phyloP scores from a whole-genome alignment of 1,140 invertebrate genomes.

The Potamilus streckersoni region DNA sequence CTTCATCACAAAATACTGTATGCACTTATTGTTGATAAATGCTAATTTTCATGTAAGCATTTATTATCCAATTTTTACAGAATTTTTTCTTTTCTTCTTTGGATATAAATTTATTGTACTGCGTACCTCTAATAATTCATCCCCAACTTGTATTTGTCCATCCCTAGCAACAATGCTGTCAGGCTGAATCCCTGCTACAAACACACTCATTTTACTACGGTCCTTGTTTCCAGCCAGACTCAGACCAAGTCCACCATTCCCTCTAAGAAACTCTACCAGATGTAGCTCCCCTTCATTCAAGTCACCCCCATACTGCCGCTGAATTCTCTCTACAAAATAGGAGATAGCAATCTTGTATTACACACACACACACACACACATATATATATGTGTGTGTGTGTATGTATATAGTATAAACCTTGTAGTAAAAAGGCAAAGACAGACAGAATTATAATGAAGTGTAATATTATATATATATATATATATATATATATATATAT shows the following conservation, averaged over 20 bases:
- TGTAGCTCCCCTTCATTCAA: slow-evolving; percentile 75
- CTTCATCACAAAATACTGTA: too few species aligned
- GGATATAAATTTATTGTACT: neutral
- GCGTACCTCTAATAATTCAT: slow-evolving; percentile 93
- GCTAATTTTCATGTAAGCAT: too few species aligned
- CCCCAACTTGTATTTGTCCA: slow-evolving; percentile 86
- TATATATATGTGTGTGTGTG: too few species aligned
- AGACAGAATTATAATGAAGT: too few species aligned
- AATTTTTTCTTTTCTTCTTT: neutral
- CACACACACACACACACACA: too few species aligned
- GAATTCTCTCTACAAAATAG: slow-evolving; percentile 82
- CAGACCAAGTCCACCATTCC: slow-evolving; percentile 81
- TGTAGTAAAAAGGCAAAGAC: too few species aligned
- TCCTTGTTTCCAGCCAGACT: slow-evolving; percentile 95
- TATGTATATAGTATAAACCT: too few species aligned
- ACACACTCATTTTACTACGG: slow-evolving; percentile 94
- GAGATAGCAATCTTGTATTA: neutral
- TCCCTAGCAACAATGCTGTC: slow-evolving; percentile 83
- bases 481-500: too few species aligned
- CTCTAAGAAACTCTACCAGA: slow-evolving; percentile 78
- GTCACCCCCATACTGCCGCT: slow-evolving; percentile 85
- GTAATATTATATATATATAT: too few species aligned
- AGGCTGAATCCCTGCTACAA: slow-evolving; percentile 94
- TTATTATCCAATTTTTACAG: too few species aligned
- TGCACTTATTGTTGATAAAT: too few species aligned